A percentile compares a stretch with the other conserved stretches of the same genome.
Conservation (phyloP, 2,797 vertebrate species). For the Paguma larvata region DNA sequence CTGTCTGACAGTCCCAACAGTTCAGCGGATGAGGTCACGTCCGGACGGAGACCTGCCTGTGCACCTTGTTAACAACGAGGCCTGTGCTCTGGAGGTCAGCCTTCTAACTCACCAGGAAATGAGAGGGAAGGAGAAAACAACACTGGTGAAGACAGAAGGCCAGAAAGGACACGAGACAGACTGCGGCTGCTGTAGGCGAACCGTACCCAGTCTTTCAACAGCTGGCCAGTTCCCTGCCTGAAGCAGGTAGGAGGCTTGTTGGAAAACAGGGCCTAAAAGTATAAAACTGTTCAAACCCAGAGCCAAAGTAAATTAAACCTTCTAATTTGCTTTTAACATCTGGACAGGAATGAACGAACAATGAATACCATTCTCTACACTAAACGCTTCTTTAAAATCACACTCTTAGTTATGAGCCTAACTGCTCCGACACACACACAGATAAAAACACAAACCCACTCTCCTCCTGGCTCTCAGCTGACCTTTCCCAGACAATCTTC, state of each 20-base stretch:
- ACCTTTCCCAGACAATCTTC: neutral
- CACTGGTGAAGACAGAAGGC: conserved; percentile 50
- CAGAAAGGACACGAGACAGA: conserved; percentile 69
- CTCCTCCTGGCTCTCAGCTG: neutral
- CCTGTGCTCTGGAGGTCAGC: conserved; percentile 69
- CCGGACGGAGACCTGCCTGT: conserved; percentile 25
- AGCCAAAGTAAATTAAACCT: neutral
- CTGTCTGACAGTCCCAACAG: neutral
- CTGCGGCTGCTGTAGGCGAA: neutral
- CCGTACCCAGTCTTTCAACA: neutral
- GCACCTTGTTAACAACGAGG: conserved; percentile 32
- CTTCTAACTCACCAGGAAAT: conserved; percentile 72
- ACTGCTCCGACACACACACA: neutral
- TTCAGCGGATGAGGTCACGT: conserved; percentile 51
- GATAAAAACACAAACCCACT: neutral
- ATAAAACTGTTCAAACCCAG: neutral
- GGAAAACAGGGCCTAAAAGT: neutral
- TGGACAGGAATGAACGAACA: neutral
- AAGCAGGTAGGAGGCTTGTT: neutral
- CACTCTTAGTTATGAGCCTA: neutral
- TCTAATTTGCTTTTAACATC: conserved; percentile 18
- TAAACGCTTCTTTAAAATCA: neutral
- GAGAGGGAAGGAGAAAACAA: conserved; percentile 68
- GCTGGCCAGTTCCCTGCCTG: neutral
- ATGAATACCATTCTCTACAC: neutral